Base-by-base conservation (phyloP, 2,888 invertebrate species). In the Therioaphis trifolii region DNA sequence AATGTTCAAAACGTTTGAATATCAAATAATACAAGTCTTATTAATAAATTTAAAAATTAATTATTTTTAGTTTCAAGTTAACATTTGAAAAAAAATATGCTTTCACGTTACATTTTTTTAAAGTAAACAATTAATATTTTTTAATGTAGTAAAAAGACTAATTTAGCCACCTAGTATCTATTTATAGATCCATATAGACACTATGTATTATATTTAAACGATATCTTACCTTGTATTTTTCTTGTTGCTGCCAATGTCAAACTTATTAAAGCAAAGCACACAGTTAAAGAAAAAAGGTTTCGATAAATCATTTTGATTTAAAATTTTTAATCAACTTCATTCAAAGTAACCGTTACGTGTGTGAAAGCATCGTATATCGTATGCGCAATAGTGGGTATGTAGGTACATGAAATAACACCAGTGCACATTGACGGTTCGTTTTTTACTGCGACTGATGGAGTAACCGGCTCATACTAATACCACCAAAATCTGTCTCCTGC, bases 391-490 rank as follows among this genome's bases (percentile, higher is more conserved):
- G 74, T 21, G 29, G 40, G 27, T 18, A 79, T n/a, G 74, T 21
- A 29, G 24, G n/a, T 69, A 69, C 24, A 2, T 18, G 29, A 46
- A 58, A 80, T 49, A 72, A 35, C 29, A 74, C 61, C 14, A 68
- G n/a, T 40, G 0, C 74, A 12, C 74, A 46, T 63, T 82, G 82
- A 15, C 74, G 63, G 74, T 82, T 74, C 61, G 72, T 63, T 63
- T 82, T 82, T 82, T 82, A 82, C 82, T 82, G 72, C 46, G 61
- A 58, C 80, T n/a, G 63, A 63, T 74, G 29, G 61, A 46, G 71
- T 43, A 58, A 74, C 63, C 24, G 40, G 35, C 71, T 29, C 49
- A 12, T 27, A 58, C 55, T 29, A 55, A 21, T 21, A 80, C 72
- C 72, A 74, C 61, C 35, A 49, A 29, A 74, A 40, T 74, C 52